Evolutionary conservation across 2,797 vertebrate genomes (phyloP).

Genomic region (Muraenolepis orangiensis): DNA sequence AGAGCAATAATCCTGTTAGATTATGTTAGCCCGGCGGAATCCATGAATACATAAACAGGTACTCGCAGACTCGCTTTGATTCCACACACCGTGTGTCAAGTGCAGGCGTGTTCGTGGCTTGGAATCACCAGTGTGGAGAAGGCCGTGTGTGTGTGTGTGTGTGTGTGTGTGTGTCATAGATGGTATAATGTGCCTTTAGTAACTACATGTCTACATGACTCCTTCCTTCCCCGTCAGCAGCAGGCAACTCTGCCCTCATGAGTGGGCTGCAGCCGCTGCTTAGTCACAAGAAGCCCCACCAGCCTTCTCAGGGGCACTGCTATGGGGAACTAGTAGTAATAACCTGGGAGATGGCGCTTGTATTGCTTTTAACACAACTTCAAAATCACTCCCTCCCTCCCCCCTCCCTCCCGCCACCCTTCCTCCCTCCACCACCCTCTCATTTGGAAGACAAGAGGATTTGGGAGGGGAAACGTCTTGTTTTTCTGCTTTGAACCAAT

Average conservation of each 20-base stretch:
- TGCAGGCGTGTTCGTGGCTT: slow-evolving; percentile 38
- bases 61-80: slow-evolving; percentile 48
- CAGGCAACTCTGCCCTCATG: slow-evolving; percentile 15
- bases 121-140: slow-evolving; percentile 47
- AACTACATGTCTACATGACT: slow-evolving; percentile 41
- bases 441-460: too few relatives aligned
- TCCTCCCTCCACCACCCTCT: background rate
- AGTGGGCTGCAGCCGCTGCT: too few relatives aligned
- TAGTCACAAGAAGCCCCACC: background rate
- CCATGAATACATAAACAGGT: slow-evolving; percentile 62
- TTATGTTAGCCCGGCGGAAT: slow-evolving; percentile 50
- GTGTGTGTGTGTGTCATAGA: too few relatives aligned
- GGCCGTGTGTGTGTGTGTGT: too few relatives aligned
- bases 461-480: background rate
- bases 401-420: background rate
- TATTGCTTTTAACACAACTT: background rate
- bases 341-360: background rate
- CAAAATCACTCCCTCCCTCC: background rate
- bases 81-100: slow-evolving; percentile 43
- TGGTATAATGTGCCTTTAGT: slow-evolving; percentile 54
- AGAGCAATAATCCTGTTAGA: slow-evolving; percentile 60
- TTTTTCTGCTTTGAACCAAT: background rate
- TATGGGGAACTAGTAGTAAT: background rate
- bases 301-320: background rate
- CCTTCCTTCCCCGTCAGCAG: slow-evolving; percentile 36